Base-by-base conservation (phyloP, 1,140 invertebrate species). In the Phenacoccus solenopsis region DNA sequence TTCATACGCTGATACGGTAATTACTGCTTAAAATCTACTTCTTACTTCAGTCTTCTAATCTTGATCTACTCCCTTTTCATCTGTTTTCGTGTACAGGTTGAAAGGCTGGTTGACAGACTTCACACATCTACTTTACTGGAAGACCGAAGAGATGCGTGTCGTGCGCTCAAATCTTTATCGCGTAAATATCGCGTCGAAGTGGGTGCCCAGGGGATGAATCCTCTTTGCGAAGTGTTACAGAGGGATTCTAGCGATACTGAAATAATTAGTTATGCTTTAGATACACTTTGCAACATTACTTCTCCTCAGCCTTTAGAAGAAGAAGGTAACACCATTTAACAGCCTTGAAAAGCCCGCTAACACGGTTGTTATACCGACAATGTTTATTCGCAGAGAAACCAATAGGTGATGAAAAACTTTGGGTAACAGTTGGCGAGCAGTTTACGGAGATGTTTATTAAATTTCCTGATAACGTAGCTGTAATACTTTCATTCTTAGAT, bases 361-460 rank as follows among this genome's bases (percentile, higher is more conserved):
- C 7, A 30, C 20, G 25, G 25, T 28, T 22, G 7, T 13, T 27
- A 16, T 57, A 68, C 35, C 22, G 24, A 56, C 49, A 25, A 25
- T 25, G 3, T 68, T 70, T 9, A 16, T 27, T 74, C 73, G 30
- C 64, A 76, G 77, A 76, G 73, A 75, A 74, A 30, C 74, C 75
- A 76, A 80, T 80, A 25, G 79, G 83, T 27, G 81, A 85, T 59
- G 75, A 79, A 70, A 77, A 77, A 70, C 71, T 75, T 24, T 74
- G 77, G 1, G 76, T 73, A 67, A 80, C 80, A 71, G 78, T 90
- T 67, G 96, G 96, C 10, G 90, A 93, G 77, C 93, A 98, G 77
- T 98, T 99, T 77, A 97, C 97, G 4, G 97, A 99, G 83, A 98
- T 98, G 82, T 97, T 98, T 77, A 90, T 98, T 7, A 98, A 98